These are phyloP conservation scores for Drepana arcuata DNA, from an alignment of 1,140 invertebrate species.

Conservation along the genomic window DNA sequence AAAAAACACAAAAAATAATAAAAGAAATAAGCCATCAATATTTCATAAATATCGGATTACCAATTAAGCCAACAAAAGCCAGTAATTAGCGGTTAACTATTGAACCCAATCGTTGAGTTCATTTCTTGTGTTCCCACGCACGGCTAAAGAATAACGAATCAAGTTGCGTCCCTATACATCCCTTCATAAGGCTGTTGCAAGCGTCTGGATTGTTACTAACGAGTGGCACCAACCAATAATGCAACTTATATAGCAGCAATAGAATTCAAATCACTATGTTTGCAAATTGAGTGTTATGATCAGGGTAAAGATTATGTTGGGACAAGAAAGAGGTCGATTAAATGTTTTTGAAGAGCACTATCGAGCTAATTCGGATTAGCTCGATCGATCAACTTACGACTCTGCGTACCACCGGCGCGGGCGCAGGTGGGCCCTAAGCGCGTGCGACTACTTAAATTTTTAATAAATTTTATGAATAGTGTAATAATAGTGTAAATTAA, in stretches of 20 bases:
- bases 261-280: too few relatives aligned
- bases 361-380: constrained; percentile 25
- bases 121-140: constrained; percentile 18
- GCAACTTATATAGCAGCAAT: too few relatives aligned
- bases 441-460: too few relatives aligned
- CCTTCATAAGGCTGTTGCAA: too few relatives aligned
- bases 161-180: too few relatives aligned
- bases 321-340: constrained; percentile 43
- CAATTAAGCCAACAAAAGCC: constrained; percentile 21
- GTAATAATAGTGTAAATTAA: too few relatives aligned
- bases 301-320: too few relatives aligned
- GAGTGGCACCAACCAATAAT: too few relatives aligned
- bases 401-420: constrained; percentile 18
- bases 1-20: neutral
- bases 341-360: constrained; percentile 33
- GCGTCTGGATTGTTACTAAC: too few relatives aligned
- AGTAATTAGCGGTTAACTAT: constrained; percentile 12
- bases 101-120: constrained; percentile 12
- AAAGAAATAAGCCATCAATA: neutral
- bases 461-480: too few relatives aligned
- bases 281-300: too few relatives aligned
- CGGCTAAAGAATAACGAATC: neutral
- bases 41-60: constrained; percentile 18
- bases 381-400: constrained; percentile 36
- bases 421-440: constrained; percentile 37